Evolutionary conservation across 2,113 vertebrate species (phyloP).

Genomic region (Syngnathus typhle): DNA sequence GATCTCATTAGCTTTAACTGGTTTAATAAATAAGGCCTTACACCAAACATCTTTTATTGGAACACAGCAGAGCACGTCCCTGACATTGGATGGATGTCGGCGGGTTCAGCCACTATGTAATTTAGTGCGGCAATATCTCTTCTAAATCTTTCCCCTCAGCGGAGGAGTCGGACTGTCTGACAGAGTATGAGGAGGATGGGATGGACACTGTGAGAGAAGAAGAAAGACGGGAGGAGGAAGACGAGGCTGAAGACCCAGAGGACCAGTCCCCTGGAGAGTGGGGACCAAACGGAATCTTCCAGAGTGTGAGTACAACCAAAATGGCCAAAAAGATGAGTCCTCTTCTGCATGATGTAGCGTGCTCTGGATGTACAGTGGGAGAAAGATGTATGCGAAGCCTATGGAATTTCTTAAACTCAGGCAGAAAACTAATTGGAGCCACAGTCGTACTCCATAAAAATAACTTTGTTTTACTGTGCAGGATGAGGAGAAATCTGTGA

Average conservation of each 20-base stretch:
- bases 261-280: conserved; percentile 68
- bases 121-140: conserved; percentile 21
- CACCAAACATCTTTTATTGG: not conserved
- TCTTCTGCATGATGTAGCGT: not conserved
- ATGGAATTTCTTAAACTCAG: no score
- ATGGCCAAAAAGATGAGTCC: not conserved
- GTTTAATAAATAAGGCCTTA: not conserved
- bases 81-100: conserved; percentile 23
- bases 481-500: conserved; percentile 70
- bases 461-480: conserved; percentile 24
- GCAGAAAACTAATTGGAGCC: not conserved
- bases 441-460: not conserved
- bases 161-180: conserved; percentile 87
- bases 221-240: conserved; percentile 74
- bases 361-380: not conserved
- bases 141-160: conserved; percentile 52
- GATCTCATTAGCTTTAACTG: not conserved
- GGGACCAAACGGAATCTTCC: conserved; percentile 66
- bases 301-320: conserved; percentile 64
- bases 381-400: no score
- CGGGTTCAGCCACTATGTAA: conserved; percentile 5
- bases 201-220: conserved; percentile 76
- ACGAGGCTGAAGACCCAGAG: conserved; percentile 60
- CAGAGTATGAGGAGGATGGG: conserved; percentile 84
- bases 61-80: conserved; percentile 6